These are phyloP conservation scores for Cheilosia grossa DNA, from an alignment of 2,888 invertebrate genomes.

Conservation along the genomic window DNA sequence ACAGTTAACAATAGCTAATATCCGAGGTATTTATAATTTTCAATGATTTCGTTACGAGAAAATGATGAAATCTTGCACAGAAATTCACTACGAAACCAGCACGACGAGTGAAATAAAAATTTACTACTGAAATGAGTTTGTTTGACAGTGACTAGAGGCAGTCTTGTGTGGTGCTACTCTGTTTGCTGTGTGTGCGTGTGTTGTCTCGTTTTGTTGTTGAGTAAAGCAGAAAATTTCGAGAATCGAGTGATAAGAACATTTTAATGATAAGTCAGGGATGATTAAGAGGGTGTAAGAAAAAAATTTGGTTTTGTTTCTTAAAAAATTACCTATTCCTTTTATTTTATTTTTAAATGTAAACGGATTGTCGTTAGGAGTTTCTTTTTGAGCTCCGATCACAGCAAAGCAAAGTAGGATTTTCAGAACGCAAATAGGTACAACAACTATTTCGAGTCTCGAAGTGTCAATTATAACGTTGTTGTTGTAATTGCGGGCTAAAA, in stretches of 20 bases:
- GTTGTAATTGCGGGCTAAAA: no score
- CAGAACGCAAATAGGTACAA: no score
- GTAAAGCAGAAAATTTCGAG: no score
- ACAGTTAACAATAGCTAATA: slow-evolving; percentile 34
- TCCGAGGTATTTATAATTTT: background rate
- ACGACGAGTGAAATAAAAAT: slow-evolving; percentile 18
- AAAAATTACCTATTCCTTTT: background rate
- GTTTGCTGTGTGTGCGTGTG: slow-evolving; percentile 5
- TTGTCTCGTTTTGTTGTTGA: slow-evolving; percentile 30
- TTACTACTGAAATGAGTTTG: slow-evolving; percentile 33
- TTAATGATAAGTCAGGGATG: background rate
- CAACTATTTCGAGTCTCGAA: no score
- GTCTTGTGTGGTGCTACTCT: slow-evolving; percentile 33
- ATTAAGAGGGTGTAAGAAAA: background rate
- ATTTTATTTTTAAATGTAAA: background rate
- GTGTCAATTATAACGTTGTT: no score
- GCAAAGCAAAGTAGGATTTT: no score
- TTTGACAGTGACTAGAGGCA: slow-evolving; percentile 50
- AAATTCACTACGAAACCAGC: background rate
- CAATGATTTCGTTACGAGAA: slow-evolving; percentile 11
- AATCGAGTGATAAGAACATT: no score
- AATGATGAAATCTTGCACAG: background rate
- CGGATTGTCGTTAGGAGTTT: no score
- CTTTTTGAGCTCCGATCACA: no score
- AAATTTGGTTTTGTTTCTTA: background rate